A percentile compares a stretch with the other conserved stretches of the same genome.
These are phyloP conservation scores for Heteromurus nitidus DNA, from an alignment of 2,888 invertebrate genomes.

Conservation along the genomic window DNA sequence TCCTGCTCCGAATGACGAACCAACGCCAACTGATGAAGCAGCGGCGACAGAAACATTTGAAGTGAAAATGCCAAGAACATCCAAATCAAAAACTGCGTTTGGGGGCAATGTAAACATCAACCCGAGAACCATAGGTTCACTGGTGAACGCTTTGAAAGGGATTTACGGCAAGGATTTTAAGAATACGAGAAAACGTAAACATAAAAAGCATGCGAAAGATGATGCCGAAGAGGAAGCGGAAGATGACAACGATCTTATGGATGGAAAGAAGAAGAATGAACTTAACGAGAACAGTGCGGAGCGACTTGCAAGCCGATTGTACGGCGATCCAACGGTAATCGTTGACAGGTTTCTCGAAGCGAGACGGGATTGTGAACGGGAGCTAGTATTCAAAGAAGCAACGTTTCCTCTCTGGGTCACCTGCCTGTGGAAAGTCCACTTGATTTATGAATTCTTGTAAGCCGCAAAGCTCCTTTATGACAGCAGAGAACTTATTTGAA, in stretches of 20 bases:
- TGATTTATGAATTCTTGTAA: conserved; percentile 44
- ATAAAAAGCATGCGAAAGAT: not conserved
- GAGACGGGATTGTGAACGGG: conserved; percentile 33
- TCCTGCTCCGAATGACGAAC: no score
- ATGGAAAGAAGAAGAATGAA: not conserved
- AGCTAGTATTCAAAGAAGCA: conserved; percentile 34
- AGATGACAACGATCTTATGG: not conserved
- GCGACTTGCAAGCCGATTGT: not conserved
- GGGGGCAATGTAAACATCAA: not conserved
- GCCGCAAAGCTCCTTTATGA: not conserved
- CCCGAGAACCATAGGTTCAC: conserved; percentile 46
- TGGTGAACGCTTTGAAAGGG: conserved; percentile 14
- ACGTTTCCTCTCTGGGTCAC: conserved; percentile 33
- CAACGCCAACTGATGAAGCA: no score
- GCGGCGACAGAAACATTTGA: not conserved
- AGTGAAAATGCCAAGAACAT: conserved; percentile 21
- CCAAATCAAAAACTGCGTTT: no score
- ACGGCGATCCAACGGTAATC: conserved; percentile 12
- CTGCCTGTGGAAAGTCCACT: conserved; percentile 41
- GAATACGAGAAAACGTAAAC: not conserved
- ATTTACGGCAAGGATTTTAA: conserved; percentile 15
- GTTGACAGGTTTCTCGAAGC: conserved; percentile 16
- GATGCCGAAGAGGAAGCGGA: conserved; percentile 21
- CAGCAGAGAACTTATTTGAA: not conserved
- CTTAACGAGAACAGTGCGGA: conserved; percentile 17